phyloP scores from a whole-genome alignment of 2,113 vertebrate genomes.

The Tetrao urogallus region DNA sequence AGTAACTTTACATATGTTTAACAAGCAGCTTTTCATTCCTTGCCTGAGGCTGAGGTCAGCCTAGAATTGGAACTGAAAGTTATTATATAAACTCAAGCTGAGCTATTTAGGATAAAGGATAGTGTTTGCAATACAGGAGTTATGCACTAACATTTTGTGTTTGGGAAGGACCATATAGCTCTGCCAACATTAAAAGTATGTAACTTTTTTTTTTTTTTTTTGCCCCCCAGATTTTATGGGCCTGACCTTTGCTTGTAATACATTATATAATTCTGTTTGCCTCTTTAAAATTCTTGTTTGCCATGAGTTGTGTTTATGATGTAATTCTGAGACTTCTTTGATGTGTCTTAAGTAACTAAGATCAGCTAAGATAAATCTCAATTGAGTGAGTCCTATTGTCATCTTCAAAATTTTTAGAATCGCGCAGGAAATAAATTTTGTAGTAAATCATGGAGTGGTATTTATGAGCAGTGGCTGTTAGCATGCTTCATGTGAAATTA shows the following conservation, averaged over 20 bases:
- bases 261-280: neutral
- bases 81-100: neutral
- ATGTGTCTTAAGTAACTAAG: neutral
- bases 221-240: neutral
- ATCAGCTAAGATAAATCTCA: neutral
- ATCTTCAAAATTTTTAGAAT: neutral
- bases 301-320: neutral
- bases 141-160: neutral
- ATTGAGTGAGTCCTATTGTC: neutral
- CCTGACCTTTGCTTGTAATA: neutral
- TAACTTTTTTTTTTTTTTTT: neutral
- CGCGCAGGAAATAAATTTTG: neutral
- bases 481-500: neutral
- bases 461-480: neutral
- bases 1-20: neutral
- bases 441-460: neutral
- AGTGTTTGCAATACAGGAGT: neutral
- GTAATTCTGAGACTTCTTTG: neutral
- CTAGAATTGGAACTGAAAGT: neutral
- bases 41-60: neutral
- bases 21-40: neutral
- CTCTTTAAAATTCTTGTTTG: neutral
- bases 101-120: neutral
- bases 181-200: neutral
- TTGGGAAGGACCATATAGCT: neutral